Evolutionary conservation across 1,140 invertebrate species (phyloP).

Genomic region (Drosophila lacteicornis): DNA sequence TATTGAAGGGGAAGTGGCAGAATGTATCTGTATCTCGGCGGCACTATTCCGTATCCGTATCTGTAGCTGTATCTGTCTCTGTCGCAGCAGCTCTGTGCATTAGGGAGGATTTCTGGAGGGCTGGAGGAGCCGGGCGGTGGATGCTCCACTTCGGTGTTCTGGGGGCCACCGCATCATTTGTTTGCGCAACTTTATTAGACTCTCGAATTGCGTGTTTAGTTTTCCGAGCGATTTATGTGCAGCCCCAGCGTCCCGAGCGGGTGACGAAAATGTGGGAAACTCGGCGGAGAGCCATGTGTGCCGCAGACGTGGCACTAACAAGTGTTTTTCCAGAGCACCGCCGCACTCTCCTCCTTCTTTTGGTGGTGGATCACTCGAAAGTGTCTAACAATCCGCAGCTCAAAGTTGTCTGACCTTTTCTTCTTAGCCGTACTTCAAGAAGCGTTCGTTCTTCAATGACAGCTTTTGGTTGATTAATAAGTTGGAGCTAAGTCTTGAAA

Average conservation of each 20-base stretch:
- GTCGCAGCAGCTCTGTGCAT: slow-evolving; percentile 63
- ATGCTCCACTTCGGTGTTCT: slow-evolving; percentile 73
- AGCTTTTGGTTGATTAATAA: slow-evolving; percentile 26
- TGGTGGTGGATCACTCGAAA: slow-evolving; percentile 32
- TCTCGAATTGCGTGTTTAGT: slow-evolving; percentile 82
- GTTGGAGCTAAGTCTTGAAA: not conserved
- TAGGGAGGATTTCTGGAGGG: slow-evolving; percentile 34
- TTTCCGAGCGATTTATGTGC: slow-evolving; percentile 77
- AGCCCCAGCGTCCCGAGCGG: slow-evolving; percentile 30
- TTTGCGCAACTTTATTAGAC: slow-evolving; percentile 84
- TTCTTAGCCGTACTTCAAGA: slow-evolving; percentile 7
- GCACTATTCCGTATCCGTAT: slow-evolving; percentile 51
- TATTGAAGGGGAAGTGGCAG: slow-evolving; percentile 74
- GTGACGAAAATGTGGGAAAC: slow-evolving; percentile 80
- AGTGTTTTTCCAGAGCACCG: slow-evolving; percentile 42
- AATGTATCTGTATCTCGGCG: slow-evolving; percentile 65
- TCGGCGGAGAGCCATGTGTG: slow-evolving; percentile 56
- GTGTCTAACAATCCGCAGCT: slow-evolving; percentile 47
- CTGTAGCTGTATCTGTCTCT: slow-evolving; percentile 62
- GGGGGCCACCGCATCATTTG: slow-evolving; percentile 82
- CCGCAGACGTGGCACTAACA: slow-evolving; percentile 58
- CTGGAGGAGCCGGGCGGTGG: slow-evolving; percentile 8
- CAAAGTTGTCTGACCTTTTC: slow-evolving; percentile 19
- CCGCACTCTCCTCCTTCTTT: not conserved
- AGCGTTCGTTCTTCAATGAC: slow-evolving; percentile 9